Base-by-base conservation (phyloP, 2,888 invertebrate species). In the Meteorus cinctellus region DNA sequence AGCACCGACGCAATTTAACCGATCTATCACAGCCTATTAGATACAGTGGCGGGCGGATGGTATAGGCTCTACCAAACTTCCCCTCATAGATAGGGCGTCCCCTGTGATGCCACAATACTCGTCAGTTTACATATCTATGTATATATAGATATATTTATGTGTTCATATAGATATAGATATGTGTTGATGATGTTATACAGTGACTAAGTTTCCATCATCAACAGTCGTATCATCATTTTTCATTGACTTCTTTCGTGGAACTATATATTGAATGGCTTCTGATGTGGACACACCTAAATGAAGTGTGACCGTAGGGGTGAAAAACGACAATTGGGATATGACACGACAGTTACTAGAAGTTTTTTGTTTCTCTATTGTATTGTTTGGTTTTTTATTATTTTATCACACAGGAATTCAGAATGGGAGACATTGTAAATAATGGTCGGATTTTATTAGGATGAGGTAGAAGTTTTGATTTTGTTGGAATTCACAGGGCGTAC, bases 11-110 rank as follows among this genome's bases (percentile, higher is more conserved):
- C 89, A 89, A 89, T 89, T 89, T 89, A 88, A 85, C 87, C 89
- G 88, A 89, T 89, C 89, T 89, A 89, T 89, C 89, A 89, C 89
- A 89, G 88, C 88, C 89, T 89, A 89, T 89, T 89, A 89, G 88
- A 87, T 86, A 88, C 86, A 85, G 83, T 86, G 87, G 86, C 77
- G 75, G 77, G 63, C 45, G 63, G 63, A 87, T 85, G 84, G 55
- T 55, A 55, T 55, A 55, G 55, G 55, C 19, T 55, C 8, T 55
- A 19, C 55, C 55, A 55, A 55, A 5, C 85, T 29, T 19, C 84
- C 82, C 84, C 84, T 63, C 72, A 29, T 72, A 34, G 45, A 72
- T 71, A 71, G 71, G 16, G 19, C 72, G 63, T 41, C 62, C 36
- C 65, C 63, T 60, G 41, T 14, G 70, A 48, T 55, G 48, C 60